These are phyloP conservation scores for Phengaris arion DNA, from an alignment of 2,888 invertebrate genomes.

Conservation along the genomic window DNA sequence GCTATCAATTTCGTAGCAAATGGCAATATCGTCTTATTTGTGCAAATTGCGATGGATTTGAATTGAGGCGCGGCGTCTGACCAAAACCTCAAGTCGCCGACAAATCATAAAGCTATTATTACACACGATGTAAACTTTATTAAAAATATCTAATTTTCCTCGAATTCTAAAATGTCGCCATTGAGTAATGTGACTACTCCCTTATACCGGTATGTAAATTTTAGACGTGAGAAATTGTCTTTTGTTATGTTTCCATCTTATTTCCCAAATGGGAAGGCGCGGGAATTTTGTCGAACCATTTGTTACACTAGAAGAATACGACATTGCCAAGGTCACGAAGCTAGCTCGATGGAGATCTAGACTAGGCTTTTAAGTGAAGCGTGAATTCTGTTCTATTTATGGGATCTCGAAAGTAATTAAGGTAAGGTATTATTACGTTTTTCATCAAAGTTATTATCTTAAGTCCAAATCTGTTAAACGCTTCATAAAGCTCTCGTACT, in stretches of 20 bases:
- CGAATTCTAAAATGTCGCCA: background rate
- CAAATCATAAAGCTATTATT: background rate
- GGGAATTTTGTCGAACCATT: background rate
- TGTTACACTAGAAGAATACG: background rate
- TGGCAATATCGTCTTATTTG: slow-evolving; percentile 1
- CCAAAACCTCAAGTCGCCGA: background rate
- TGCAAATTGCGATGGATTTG: background rate
- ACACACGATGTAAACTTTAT: background rate
- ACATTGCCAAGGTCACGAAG: slow-evolving; percentile 12
- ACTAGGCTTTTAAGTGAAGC: background rate
- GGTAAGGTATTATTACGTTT: background rate
- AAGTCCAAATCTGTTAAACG: too few relatives aligned
- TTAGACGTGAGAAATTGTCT: slow-evolving; percentile 3
- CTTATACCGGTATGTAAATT: background rate
- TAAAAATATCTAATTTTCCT: background rate
- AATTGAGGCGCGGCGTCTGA: background rate
- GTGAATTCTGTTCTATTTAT: slow-evolving; percentile 7
- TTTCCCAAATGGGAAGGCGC: slow-evolving; percentile 6
- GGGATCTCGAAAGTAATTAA: background rate
- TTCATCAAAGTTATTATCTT: too few relatives aligned
- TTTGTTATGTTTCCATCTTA: background rate
- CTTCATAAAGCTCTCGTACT: too few relatives aligned
- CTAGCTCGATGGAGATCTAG: slow-evolving; percentile 2
- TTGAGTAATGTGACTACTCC: background rate
- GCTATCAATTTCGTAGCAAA: slow-evolving; percentile 1